Evolutionary conservation across 2,888 invertebrate genomes (phyloP).

Genomic region (Ormyrus labotus): DNA sequence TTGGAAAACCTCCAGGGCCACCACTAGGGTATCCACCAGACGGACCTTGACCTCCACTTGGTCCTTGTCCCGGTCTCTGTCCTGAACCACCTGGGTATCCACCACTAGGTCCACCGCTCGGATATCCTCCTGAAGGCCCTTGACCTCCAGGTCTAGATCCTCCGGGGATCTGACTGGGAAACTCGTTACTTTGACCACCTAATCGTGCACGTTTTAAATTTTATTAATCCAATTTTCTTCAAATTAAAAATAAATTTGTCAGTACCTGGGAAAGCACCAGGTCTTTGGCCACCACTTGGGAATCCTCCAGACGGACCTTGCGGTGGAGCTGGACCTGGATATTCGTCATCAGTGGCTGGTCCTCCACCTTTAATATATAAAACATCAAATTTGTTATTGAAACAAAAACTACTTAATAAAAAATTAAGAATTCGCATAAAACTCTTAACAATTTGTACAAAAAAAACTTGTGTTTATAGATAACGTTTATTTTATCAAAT

Average conservation of each 20-base stretch:
- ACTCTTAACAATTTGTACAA: too few relatives aligned
- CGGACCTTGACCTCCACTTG: conserved; percentile 52
- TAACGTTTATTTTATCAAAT: too few relatives aligned
- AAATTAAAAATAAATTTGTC: not conserved
- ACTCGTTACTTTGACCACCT: too few relatives aligned
- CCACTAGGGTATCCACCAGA: conserved; percentile 57
- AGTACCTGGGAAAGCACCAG: conserved; percentile 55
- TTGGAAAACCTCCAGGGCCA: conserved; percentile 55
- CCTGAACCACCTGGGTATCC: conserved; percentile 55
- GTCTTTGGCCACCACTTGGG: conserved; percentile 63
- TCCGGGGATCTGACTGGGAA: too few relatives aligned
- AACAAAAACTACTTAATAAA: too few relatives aligned
- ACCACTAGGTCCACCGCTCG: conserved; percentile 59
- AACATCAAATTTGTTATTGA: not conserved
- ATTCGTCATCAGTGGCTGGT: conserved; percentile 46
- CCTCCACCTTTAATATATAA: conserved; percentile 6
- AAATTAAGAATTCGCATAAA: too few relatives aligned
- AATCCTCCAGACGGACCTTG: conserved; percentile 56
- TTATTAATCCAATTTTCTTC: not conserved
- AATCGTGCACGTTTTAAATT: too few relatives aligned
- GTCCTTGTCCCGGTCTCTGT: conserved; percentile 44
- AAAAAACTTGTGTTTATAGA: too few relatives aligned
- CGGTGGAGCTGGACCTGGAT: conserved; percentile 54
- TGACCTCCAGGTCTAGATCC: conserved; percentile 33
- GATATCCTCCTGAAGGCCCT: conserved; percentile 53